Evolutionary conservation across 2,888 invertebrate genomes (phyloP), one percentile per base, ranked within the genome.

Genomic region (Stenurella melanura): DNA sequence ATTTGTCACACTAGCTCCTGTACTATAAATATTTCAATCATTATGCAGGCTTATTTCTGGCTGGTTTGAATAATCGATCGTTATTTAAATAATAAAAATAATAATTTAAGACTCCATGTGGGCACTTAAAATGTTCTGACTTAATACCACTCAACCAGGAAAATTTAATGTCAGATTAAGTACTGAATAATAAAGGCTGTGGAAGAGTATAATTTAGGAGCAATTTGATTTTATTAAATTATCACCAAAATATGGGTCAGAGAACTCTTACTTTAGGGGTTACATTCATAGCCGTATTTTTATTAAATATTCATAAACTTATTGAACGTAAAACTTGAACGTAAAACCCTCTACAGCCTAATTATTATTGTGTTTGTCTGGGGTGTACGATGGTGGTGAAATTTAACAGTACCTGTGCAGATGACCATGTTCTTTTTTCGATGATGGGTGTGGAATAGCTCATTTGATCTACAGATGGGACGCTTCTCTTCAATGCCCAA

Each of bases 361-460:
- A 9, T 34, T 6, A 34, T 34, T 34, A 34, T 7, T 34, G 30
- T 34, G 9, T 34, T 34, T 0, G 5, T 34, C 30, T 34, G 30
- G 30, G 7, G 7, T 5, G 30, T 34, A 2, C 3, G 30, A 34
- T 34, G 30, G 3, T 34, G 7, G 3, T 34, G 9, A 34, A 34
- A 34, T 34, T 7, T 34, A 34, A 34, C 30, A 34, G 7, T 34
- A 34, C 30, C 42, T 42, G 42, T 42, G 15, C 42, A 34, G 30
- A 34, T 4, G 42, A 15, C 93, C 93, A 93, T 26, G 90, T 92
- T 80, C 93, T 89, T 85, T 93, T 93, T 77, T 93, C 93, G 75
- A 83, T 83, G 11, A 80, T 26, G 58, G 84, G 80, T 42, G 83
- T 79, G 19, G 82, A 72, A 68, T 85, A 84, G 71, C 81, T 82